Percentiles rank a stretch among this genome's conserved stretches.
phyloP scores from a whole-genome alignment of 2,113 vertebrate species.

The Chunga burmeisteri region DNA sequence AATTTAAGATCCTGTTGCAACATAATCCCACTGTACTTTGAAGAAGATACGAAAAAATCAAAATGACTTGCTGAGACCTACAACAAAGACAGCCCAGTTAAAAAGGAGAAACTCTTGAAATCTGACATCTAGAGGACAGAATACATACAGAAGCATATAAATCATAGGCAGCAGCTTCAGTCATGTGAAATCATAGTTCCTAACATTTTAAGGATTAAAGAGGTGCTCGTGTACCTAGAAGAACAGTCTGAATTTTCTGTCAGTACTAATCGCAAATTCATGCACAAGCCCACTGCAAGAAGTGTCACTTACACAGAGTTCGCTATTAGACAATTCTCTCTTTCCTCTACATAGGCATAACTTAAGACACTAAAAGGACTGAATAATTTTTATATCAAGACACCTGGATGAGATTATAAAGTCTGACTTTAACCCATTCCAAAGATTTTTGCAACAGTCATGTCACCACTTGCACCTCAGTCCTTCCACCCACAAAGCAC shows the following conservation, averaged over 20 bases:
- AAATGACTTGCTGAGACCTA: background rate
- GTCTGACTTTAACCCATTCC: background rate
- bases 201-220: background rate
- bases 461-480: background rate
- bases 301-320: background rate
- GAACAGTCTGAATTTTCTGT: background rate
- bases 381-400: background rate
- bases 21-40: background rate
- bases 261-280: background rate
- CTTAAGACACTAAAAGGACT: background rate
- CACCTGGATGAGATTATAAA: background rate
- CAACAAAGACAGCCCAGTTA: background rate
- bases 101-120: background rate
- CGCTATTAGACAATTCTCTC: background rate
- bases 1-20: background rate
- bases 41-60: background rate
- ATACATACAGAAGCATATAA: background rate
- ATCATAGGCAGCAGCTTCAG: background rate
- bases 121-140: background rate
- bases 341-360: background rate
- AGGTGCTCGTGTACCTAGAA: background rate
- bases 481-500: background rate
- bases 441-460: background rate
- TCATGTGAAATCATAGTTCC: background rate
- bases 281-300: background rate